Percentiles rank a stretch among this genome's conserved stretches.
phyloP scores from a whole-genome alignment of 2,797 vertebrate genomes.

The Trachurus trachurus region DNA sequence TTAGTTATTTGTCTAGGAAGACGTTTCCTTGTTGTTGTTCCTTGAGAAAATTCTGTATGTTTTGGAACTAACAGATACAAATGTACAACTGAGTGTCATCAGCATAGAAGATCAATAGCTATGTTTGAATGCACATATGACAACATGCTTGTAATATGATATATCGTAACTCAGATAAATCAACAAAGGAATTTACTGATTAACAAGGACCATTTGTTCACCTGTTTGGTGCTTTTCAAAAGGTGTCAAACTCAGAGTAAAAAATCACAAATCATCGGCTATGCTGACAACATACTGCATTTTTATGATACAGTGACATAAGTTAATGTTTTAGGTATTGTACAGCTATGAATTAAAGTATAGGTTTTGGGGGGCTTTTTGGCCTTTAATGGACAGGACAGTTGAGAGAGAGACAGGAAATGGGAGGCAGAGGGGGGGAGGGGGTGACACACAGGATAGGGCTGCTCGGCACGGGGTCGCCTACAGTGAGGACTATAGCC shows the following conservation, averaged over 20 bases:
- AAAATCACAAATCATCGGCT: too few species aligned
- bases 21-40: too few species aligned
- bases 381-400: too few species aligned
- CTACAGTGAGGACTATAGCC: too few species aligned
- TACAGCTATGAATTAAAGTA: too few species aligned
- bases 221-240: conserved; percentile 32
- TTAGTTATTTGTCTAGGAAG: too few species aligned
- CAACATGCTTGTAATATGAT: conserved; percentile 1
- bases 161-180: not conserved
- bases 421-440: too few species aligned
- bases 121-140: not conserved
- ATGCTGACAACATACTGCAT: not conserved
- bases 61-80: not conserved
- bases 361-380: too few species aligned
- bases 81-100: not conserved
- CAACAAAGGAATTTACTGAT: too few species aligned
- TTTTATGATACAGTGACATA: conserved; percentile 6
- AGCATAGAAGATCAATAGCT: not conserved
- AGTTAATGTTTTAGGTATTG: not conserved
- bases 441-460: too few species aligned
- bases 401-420: too few species aligned
- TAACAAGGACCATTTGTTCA: not conserved
- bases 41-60: not conserved
- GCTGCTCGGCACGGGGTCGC: too few species aligned
- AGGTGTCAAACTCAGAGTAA: not conserved